These are phyloP conservation scores for Dipus sagitta DNA, from an alignment of 2,797 vertebrate genomes.

Conservation along the genomic window DNA sequence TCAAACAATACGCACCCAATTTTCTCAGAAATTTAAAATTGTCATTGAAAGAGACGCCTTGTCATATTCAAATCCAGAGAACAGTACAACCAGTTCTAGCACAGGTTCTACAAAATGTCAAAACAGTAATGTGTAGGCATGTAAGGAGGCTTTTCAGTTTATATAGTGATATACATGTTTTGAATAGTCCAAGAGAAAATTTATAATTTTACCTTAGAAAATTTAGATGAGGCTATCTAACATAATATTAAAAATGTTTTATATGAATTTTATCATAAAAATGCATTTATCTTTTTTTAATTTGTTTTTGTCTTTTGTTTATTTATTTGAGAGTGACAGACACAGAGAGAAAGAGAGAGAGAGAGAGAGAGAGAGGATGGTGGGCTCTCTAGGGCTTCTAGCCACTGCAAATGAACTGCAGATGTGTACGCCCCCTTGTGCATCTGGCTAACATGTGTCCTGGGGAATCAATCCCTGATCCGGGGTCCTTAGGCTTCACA, in stretches of 20 bases:
- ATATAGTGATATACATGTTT: background rate
- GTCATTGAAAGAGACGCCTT: slow-evolving; percentile 16
- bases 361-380: too few species aligned
- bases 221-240: slow-evolving; percentile 16
- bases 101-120: background rate
- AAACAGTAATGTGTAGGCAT: background rate
- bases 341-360: too few species aligned
- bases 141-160: background rate
- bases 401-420: too few species aligned
- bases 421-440: too few species aligned
- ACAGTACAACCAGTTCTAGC: background rate
- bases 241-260: background rate
- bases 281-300: too few species aligned
- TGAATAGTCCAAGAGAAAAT: background rate
- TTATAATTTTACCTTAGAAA: background rate
- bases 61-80: slow-evolving; percentile 22
- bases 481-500: too few species aligned
- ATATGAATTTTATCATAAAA: background rate
- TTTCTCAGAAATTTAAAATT: slow-evolving; percentile 23
- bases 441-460: too few species aligned
- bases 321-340: too few species aligned
- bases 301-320: too few species aligned
- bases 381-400: too few species aligned
- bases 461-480: too few species aligned
- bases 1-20: background rate